Evolutionary conservation across 2,113 vertebrate genomes (phyloP), one percentile per base, ranked within the genome.

Genomic region (Centrocercus urophasianus): DNA sequence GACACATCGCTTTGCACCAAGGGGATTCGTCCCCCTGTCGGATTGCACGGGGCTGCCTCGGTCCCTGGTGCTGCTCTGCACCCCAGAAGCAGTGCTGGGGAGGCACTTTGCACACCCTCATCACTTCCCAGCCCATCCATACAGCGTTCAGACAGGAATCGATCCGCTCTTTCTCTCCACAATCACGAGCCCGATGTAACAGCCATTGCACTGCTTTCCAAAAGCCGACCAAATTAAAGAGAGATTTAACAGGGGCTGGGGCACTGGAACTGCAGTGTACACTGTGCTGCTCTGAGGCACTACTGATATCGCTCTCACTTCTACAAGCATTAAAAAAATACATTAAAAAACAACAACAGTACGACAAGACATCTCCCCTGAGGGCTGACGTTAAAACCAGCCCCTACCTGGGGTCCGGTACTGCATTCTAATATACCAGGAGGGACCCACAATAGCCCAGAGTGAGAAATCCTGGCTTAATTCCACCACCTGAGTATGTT

Each of bases 311-410:
- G 25, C 42, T n/a, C 77, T 72, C 1, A 5, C 38, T 73, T 71
- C 76, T 64, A 80, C 8, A 47, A 24, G 57, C 34, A 11, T 64
- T 82, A 21, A 66, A 76, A 69, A 74, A 40, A n/a, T 56, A 56
- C 16, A 56, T 56, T 18, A 18, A 45, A 42, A 65, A 72, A 70
- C 27, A n/a, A 15, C 5, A 63, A 27, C 5, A 63, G 8, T 19
- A 64, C 1, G 5, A 91, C 60, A 77, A 21, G 8, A 8, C 65
- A 30, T 74, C 38, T 93, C 47, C 83, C 90, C 66, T 18, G 65
- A 84, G 83, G 69, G 70, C 14, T 67, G 45, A 83, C 54, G 50
- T 76, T 63, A 57, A 93, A 92, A 93, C 77, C 91, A 63, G 48
- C 69, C 91, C 61, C 76, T 54, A 48, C 71, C 38, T 77, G 65